Evolutionary conservation across 2,888 invertebrate genomes (phyloP), one percentile per base, ranked within the genome.

Genomic region (Osmoderma eremita): DNA sequence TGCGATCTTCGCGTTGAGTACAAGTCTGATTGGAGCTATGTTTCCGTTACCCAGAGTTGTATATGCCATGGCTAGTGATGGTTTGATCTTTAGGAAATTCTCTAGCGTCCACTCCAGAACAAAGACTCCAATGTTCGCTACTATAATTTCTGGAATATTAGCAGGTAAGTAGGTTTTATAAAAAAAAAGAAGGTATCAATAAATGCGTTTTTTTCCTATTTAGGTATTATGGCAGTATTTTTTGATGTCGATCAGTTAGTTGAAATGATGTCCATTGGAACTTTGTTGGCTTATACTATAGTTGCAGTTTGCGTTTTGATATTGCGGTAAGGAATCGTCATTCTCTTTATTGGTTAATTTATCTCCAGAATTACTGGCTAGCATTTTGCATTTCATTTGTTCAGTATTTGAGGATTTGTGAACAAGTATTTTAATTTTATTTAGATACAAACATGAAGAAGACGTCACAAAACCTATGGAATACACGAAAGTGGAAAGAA

Each of bases 241-340:
- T 95, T 97, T 81, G 91, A 97, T 82, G 84, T 97, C 68, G 88
- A 93, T 69, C 95, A 96, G 78, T 84, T 97, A 66, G 95, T 97
- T 69, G 95, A 97, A 77, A 97, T 97, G 92, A 95, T 97, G 94
- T 96, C 96, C 6, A 97, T 97, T 74, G 94, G 94, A 10, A 95
- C 95, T 0, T 84, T 95, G 1, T 84, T 95, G 62, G 95, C 95
- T 0, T 97, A 97, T 80, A 93, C 95, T 1, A 95, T 97, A 71
- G 97, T 97, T 0, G 94, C 95, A 0, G 89, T 94, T 66, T 93
- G 94, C 75, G 95, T 97, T 1, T 86, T 97, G 6, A 88, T 97
- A 62, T 85, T 97, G 22, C 90, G 96, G 86, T 96, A 86, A 75
- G 30, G 3, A 5, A 41, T 41, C 41, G 3, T 3, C 2, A 45